Evolutionary conservation across 2,888 invertebrate species (phyloP).

Genomic region (Phengaris alcon): DNA sequence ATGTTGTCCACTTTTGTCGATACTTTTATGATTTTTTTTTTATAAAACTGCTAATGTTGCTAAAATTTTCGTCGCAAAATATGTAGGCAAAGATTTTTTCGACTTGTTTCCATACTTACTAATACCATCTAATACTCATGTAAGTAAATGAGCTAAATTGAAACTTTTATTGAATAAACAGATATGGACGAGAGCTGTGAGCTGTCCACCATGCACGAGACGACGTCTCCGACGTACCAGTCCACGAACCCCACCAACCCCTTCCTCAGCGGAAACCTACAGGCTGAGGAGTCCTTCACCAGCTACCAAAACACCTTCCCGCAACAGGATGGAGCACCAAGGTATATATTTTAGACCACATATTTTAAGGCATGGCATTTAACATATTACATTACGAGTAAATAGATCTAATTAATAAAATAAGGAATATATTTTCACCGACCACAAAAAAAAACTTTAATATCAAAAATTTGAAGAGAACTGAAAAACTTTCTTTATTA

Average conservation of each 20-base stretch:
- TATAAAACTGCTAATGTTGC: too few relatives aligned
- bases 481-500: background rate
- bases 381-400: background rate
- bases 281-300: constrained; percentile 79
- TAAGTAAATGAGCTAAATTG: too few relatives aligned
- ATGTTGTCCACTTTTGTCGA: too few relatives aligned
- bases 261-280: constrained; percentile 66
- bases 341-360: constrained; percentile 45
- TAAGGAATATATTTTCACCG: background rate
- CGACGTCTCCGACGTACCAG: constrained; percentile 69
- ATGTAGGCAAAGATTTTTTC: background rate
- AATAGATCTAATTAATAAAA: too few relatives aligned
- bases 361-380: background rate
- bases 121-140: too few relatives aligned
- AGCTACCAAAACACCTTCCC: constrained; percentile 74
- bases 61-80: too few relatives aligned
- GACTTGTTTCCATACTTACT: too few relatives aligned
- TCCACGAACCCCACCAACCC: constrained; percentile 80
- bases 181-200: constrained; percentile 80
- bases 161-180: constrained; percentile 37
- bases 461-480: too few relatives aligned
- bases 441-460: background rate
- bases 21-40: too few relatives aligned
- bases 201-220: constrained; percentile 78
- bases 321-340: constrained; percentile 71